Conservation (phyloP, 2,797 vertebrate genomes). For the Myioborus melanocephalus region DNA sequence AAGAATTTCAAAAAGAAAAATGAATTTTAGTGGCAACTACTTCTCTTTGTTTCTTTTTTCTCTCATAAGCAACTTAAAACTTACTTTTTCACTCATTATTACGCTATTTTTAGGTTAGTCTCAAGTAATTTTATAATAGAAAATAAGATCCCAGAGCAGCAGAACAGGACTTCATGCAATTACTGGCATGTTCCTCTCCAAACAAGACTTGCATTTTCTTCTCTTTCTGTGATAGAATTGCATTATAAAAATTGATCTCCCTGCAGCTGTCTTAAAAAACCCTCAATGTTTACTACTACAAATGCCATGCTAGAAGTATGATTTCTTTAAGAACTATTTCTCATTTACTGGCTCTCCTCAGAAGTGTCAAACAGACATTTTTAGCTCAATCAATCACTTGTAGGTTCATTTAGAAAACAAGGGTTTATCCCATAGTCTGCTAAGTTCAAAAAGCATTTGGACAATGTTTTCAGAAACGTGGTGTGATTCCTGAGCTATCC, state of each 20-base stretch:
- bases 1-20: neutral
- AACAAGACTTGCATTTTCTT: neutral
- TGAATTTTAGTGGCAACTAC: neutral
- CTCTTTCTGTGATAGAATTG: neutral
- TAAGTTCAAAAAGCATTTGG: neutral
- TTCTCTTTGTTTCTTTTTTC: neutral
- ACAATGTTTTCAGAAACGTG: neutral
- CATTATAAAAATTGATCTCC: neutral
- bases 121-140: neutral
- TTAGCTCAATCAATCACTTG: neutral
- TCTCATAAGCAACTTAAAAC: neutral
- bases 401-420: neutral
- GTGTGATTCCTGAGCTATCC: neutral
- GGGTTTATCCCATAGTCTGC: neutral
- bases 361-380: neutral
- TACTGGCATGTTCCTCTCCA: neutral
- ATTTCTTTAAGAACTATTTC: neutral
- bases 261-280: neutral
- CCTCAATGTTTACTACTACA: neutral
- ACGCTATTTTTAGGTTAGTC: neutral
- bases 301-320: neutral
- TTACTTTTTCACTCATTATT: neutral
- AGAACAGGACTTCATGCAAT: neutral
- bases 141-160: neutral
- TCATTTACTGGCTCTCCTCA: neutral